Evolutionary conservation across 2,888 invertebrate genomes (phyloP).

Genomic region (Hipparchia sbordonii): DNA sequence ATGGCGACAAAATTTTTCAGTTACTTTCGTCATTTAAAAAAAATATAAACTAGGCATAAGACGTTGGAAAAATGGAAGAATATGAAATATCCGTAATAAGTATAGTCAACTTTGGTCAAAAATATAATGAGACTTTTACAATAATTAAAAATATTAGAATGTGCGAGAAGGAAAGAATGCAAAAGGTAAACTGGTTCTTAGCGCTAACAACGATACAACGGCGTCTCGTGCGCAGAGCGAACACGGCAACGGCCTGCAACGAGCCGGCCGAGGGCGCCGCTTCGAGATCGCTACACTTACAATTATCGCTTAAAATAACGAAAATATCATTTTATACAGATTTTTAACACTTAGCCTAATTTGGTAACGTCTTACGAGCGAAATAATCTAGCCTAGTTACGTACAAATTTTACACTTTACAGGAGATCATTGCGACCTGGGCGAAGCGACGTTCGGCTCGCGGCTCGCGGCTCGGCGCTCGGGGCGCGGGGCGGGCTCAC

Average conservation of each 20-base stretch:
- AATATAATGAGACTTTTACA: too few species aligned
- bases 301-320: conserved; percentile 35
- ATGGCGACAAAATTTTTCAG: too few species aligned
- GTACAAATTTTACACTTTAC: conserved; percentile 62
- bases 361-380: conserved; percentile 50
- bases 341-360: conserved; percentile 57
- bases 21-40: too few species aligned
- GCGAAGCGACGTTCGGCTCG: conserved; percentile 28
- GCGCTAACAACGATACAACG: background rate
- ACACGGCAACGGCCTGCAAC: background rate
- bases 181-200: background rate
- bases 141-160: too few species aligned
- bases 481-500: conserved; percentile 44
- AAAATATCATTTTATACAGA: conserved; percentile 52
- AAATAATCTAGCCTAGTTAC: conserved; percentile 41
- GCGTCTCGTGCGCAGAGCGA: background rate
- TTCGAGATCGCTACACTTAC: conserved; percentile 5
- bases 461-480: conserved; percentile 20
- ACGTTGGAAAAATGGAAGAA: too few species aligned
- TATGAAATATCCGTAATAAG: too few species aligned
- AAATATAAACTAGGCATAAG: too few species aligned
- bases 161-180: too few species aligned
- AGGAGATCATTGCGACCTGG: conserved; percentile 30
- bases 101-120: too few species aligned
- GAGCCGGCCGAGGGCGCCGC: background rate